Conservation (phyloP, 2,888 invertebrate species). For the Trileptium ribeirensis region DNA sequence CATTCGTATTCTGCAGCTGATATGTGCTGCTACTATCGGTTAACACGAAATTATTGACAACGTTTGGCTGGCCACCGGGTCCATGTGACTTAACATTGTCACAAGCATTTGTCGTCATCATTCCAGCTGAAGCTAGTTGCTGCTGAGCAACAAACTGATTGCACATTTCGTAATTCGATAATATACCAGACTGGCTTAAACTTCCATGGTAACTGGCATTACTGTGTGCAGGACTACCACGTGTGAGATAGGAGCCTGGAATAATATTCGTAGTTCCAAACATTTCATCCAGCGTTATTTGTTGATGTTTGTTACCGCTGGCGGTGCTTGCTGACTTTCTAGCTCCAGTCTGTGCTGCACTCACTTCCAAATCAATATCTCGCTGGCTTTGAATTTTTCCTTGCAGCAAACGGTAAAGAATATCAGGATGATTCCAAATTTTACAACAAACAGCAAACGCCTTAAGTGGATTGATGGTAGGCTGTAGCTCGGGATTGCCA, state of each 20-base stretch:
- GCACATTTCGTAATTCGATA: no score
- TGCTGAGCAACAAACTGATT: no score
- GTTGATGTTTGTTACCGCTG: neutral
- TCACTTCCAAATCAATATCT: conserved; percentile 38
- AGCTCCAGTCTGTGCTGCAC: neutral
- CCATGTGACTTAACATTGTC: no score
- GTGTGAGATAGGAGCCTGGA: no score
- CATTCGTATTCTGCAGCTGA: conserved; percentile 50
- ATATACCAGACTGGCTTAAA: no score
- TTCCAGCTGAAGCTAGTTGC: neutral
- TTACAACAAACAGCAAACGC: conserved; percentile 98
- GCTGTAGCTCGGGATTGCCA: conserved; percentile 49
- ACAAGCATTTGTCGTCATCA: conserved; percentile 40
- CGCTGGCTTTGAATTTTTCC: neutral
- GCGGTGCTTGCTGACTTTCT: neutral
- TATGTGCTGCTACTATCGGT: no score
- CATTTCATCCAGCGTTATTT: neutral
- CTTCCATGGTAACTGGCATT: no score
- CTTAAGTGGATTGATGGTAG: conserved; percentile 76
- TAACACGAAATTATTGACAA: no score
- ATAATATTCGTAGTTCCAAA: neutral
- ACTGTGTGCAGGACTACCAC: no score
- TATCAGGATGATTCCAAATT: conserved; percentile 58
- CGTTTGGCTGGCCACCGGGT: no score
- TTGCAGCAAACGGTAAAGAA: conserved; percentile 48